Evolutionary conservation across 2,797 vertebrate genomes (phyloP), one percentile per base, ranked within the genome.

Genomic region (Urophycis tenuis): DNA sequence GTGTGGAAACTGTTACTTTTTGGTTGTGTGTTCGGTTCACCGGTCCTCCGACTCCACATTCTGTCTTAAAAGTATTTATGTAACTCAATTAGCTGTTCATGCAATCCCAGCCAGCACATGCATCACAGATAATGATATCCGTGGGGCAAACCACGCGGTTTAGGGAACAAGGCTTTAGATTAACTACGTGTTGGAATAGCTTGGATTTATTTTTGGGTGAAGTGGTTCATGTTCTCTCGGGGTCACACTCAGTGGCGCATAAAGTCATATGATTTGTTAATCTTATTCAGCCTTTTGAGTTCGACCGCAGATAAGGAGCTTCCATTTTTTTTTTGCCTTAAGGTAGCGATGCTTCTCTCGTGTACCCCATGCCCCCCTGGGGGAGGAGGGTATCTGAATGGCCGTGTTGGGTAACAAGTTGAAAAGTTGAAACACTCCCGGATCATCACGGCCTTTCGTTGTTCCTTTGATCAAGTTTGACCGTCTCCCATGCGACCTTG

Each of bases 1-100:
- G 60, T 67, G 3, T 67, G 29, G n/a, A 29, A 67, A 67, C 8
- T 10, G 60, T 67, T 67, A 67, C 60, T 29, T 67, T 29, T 60
- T n/a, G 53, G 22, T 67, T 53, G 45, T 53, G 60, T 67, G 60
- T 29, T 67, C 22, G 4, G 53, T 67, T 29, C 14, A 29, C 60
- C 29, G n/a, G 60, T 67, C 25, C 9, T 25, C 60, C 11, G 22
- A 17, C 45, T 53, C 45, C 17, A 67, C 60, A 67, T 29, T 29
- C 60, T 29, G 25, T 67, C 60, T 67, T 67, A 67, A 67, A 29
- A 67, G 8, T 19, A 34, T 32, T 60, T 0, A 19, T 82, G 77
- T 64, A 60, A 73, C 77, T 71, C 0, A 0, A 78, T 81, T 82
- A 19, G 3, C 75, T 41, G 76, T 85, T 69, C 70, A 77, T 84